Evolutionary conservation across 2,888 invertebrate genomes (phyloP).

Genomic region (Plebejus argus): DNA sequence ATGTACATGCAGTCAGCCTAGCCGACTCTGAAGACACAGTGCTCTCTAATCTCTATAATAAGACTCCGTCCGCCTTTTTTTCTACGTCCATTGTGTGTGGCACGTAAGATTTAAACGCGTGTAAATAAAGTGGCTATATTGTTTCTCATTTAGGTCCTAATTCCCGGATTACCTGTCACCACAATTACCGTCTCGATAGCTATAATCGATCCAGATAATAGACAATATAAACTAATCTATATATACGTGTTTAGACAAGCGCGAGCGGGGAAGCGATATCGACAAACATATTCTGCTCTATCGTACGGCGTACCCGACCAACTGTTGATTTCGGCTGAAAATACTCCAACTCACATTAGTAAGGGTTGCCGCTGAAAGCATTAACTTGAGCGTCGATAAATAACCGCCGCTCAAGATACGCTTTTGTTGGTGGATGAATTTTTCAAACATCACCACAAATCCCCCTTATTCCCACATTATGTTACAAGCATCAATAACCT

Average conservation of each 20-base stretch:
- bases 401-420: slow-evolving; percentile 22
- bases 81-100: neutral
- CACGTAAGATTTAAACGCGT: neutral
- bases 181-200: slow-evolving; percentile 6
- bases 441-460: neutral
- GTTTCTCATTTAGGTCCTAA: neutral
- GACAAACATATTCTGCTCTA: slow-evolving; percentile 40
- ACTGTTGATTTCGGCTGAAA: slow-evolving; percentile 43
- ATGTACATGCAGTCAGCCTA: no score
- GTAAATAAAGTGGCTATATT: neutral
- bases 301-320: slow-evolving; percentile 40
- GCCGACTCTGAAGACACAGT: no score
- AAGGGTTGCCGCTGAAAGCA: slow-evolving; percentile 36
- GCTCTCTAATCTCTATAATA: no score
- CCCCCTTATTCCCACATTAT: neutral
- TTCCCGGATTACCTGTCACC: slow-evolving; percentile 15
- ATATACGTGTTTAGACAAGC: slow-evolving; percentile 43
- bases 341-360: slow-evolving; percentile 37
- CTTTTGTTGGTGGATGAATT: slow-evolving; percentile 23
- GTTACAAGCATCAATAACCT: neutral
- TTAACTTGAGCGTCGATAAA: slow-evolving; percentile 31
- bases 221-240: slow-evolving; percentile 32
- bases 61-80: no score
- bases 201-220: slow-evolving; percentile 27
- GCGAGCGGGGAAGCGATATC: slow-evolving; percentile 40